Evolutionary conservation across 2,888 invertebrate genomes (phyloP).

Genomic region (Ormyrus labotus): DNA sequence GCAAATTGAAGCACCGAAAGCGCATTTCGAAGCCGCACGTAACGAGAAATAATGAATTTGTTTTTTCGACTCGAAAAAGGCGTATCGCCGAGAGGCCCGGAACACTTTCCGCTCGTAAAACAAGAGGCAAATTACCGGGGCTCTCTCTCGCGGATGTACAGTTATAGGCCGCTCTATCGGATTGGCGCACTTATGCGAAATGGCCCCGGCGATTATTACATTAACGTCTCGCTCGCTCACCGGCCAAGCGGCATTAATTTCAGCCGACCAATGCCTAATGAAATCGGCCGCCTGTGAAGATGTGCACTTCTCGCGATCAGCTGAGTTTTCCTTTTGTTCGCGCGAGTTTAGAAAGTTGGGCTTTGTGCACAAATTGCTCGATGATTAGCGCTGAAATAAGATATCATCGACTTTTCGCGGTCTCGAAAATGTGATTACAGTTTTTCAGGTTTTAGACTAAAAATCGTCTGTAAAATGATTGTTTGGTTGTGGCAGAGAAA

Average conservation of each 20-base stretch:
- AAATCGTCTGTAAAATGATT: no score
- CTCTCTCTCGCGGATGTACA: slow-evolving; percentile 17
- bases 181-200: slow-evolving; percentile 42
- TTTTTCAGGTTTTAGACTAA: no score
- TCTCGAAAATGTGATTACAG: no score
- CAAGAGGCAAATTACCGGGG: slow-evolving; percentile 20
- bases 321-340: not conserved
- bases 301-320: not conserved
- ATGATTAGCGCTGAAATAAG: not conserved
- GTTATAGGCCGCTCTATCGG: slow-evolving; percentile 38
- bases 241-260: slow-evolving; percentile 13
- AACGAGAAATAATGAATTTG: no score
- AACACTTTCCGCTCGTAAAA: slow-evolving; percentile 5
- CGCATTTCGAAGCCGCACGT: no score
- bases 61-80: no score
- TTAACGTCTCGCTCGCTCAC: slow-evolving; percentile 26
- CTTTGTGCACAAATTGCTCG: not conserved
- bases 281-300: not conserved
- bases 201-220: slow-evolving; percentile 37
- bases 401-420: no score
- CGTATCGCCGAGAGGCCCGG: no score
- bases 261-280: slow-evolving; percentile 5
- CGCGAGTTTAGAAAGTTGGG: not conserved
- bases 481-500: no score
- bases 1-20: no score